These are phyloP conservation scores for Nomada hirtipes DNA, from an alignment of 2,888 invertebrate genomes.

Conservation along the genomic window DNA sequence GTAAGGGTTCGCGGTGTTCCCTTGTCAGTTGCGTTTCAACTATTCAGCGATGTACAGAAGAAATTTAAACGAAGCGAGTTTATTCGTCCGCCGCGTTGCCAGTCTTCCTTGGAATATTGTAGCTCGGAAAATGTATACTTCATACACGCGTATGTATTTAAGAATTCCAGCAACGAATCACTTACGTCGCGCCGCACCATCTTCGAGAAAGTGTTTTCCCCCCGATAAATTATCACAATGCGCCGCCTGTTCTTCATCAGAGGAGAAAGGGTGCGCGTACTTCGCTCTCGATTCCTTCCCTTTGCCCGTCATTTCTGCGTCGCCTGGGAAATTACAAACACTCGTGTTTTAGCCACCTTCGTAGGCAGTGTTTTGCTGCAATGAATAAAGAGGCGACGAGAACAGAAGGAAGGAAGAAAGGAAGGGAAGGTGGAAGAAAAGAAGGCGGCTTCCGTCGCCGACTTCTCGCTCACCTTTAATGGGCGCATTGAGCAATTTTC, in stretches of 20 bases:
- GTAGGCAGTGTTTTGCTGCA: slow-evolving; percentile 1
- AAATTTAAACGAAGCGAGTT: too few species aligned
- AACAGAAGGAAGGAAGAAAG: background rate
- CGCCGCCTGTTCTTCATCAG: background rate
- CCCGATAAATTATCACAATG: background rate
- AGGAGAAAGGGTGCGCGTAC: background rate
- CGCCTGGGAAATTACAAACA: slow-evolving; percentile 21
- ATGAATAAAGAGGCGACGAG: background rate
- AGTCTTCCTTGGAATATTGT: too few species aligned
- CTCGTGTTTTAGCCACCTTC: slow-evolving; percentile 1
- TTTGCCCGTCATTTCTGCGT: background rate
- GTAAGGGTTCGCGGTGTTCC: too few species aligned
- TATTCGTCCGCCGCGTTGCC: too few species aligned
- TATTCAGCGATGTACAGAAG: too few species aligned
- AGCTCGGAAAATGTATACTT: too few species aligned
- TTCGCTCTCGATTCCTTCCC: background rate
- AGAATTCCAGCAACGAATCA: too few species aligned
- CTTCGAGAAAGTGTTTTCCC: background rate
- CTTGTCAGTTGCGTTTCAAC: too few species aligned
- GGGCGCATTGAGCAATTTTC: slow-evolving; percentile 53
- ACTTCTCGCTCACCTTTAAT: slow-evolving; percentile 32
- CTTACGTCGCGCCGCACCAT: background rate
- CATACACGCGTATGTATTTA: too few species aligned
- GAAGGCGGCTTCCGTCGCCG: slow-evolving; percentile 22
- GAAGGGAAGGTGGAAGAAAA: background rate